These are phyloP conservation scores for Pristionchus maxplancki DNA, from an alignment of 2,888 invertebrate genomes.

Conservation along the genomic window DNA sequence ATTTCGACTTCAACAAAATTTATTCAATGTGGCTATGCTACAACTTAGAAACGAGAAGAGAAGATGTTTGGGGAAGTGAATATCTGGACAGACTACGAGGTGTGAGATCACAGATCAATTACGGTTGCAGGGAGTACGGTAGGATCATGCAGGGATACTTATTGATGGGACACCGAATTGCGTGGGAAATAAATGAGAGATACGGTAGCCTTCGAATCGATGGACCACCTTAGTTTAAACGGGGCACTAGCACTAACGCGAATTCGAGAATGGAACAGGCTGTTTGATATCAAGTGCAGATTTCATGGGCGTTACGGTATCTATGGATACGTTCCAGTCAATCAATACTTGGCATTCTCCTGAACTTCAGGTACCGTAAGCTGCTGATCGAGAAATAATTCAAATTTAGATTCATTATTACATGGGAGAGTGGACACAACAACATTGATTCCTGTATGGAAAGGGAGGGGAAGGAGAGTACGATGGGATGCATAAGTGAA, in stretches of 20 bases:
- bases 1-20: neutral
- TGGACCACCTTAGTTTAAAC: neutral
- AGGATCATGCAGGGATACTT: neutral
- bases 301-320: neutral
- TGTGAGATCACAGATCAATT: slow-evolving; percentile 27
- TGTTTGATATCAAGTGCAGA: neutral
- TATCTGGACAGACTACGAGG: neutral
- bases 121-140: slow-evolving; percentile 20
- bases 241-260: neutral
- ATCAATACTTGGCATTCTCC: slow-evolving; percentile 20
- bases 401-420: neutral
- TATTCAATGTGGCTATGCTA: neutral
- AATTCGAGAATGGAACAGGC: slow-evolving; percentile 17
- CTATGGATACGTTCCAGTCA: neutral
- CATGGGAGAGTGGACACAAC: slow-evolving; percentile 36
- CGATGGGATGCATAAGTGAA: slow-evolving; percentile 37
- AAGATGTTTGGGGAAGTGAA: neutral
- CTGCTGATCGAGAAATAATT: neutral
- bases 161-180: slow-evolving; percentile 4
- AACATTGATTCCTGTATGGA: neutral
- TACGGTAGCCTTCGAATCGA: slow-evolving; percentile 20
- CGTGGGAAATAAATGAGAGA: neutral
- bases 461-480: neutral
- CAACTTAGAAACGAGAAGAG: neutral
- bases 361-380: slow-evolving; percentile 28